Evolutionary conservation across 2,888 invertebrate genomes (phyloP).

Genomic region (Parnassius smintheus): DNA sequence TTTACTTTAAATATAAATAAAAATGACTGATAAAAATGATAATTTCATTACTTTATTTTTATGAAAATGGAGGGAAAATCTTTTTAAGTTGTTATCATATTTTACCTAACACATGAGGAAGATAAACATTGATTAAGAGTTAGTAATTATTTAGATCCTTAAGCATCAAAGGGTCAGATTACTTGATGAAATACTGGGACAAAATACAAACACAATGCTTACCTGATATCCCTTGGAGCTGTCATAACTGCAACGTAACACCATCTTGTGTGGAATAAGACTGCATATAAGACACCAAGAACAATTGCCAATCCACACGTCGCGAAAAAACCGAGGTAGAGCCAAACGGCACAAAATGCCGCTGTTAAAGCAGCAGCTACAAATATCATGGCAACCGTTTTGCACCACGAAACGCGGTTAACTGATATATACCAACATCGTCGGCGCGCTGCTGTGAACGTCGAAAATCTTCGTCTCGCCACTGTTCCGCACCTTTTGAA

Average conservation of each 20-base stretch:
- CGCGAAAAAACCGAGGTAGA: slow-evolving; percentile 82
- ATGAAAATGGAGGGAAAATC: too few species aligned
- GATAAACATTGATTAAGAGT: too few species aligned
- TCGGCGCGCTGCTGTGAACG: slow-evolving; percentile 35
- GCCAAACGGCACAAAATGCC: slow-evolving; percentile 69
- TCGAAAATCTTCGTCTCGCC: slow-evolving; percentile 31
- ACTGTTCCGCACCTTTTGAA: not conserved
- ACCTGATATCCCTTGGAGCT: slow-evolving; percentile 87
- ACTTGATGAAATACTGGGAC: slow-evolving; percentile 17
- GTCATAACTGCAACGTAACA: slow-evolving; percentile 89
- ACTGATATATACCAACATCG: slow-evolving; percentile 54
- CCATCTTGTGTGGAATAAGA: slow-evolving; percentile 88
- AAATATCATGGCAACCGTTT: slow-evolving; percentile 68
- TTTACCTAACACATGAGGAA: too few species aligned
- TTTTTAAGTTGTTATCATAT: too few species aligned
- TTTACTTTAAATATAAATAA: too few species aligned
- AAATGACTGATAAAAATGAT: too few species aligned
- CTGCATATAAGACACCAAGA: slow-evolving; percentile 82
- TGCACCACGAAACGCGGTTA: slow-evolving; percentile 73
- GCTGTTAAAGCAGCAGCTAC: slow-evolving; percentile 61
- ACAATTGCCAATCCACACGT: slow-evolving; percentile 83
- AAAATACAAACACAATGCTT: slow-evolving; percentile 44
- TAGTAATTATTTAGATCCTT: slow-evolving; percentile 3
- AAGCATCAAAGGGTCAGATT: slow-evolving; percentile 7
- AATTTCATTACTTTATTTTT: too few species aligned